These are phyloP conservation scores for Zoanthus solanderi DNA, from an alignment of 92 coral and sea anemone species.

Conservation along the genomic window DNA sequence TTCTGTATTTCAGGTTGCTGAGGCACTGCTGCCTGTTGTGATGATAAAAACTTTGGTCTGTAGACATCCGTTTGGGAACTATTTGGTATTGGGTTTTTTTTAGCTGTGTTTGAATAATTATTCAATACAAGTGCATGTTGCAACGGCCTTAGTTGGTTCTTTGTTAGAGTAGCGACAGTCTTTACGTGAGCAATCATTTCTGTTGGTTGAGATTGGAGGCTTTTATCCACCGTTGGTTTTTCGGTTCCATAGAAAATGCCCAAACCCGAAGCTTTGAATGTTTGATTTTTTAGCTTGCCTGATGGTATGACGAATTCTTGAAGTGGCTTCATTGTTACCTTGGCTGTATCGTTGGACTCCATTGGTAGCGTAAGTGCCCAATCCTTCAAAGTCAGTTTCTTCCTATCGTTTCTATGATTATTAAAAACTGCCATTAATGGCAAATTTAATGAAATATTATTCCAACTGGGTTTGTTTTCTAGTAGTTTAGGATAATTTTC, in stretches of 20 bases:
- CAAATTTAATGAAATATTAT: not conserved
- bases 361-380: not conserved
- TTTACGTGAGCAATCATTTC: not conserved
- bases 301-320: not conserved
- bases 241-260: not conserved
- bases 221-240: not conserved
- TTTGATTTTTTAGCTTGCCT: not conserved
- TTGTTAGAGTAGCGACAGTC: not conserved
- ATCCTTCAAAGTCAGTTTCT: not conserved
- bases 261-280: not conserved
- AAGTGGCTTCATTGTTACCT: not conserved
- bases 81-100: not conserved
- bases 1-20: not conserved
- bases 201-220: not conserved
- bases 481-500: not conserved
- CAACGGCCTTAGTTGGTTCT: not conserved
- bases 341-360: not conserved
- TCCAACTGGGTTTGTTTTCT: not conserved
- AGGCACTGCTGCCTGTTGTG: not conserved
- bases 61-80: not conserved
- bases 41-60: not conserved
- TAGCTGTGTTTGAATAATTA: not conserved
- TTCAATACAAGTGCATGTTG: not conserved
- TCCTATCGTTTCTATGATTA: not conserved
- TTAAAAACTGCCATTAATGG: not conserved